Percentiles rank a stretch among this genome's conserved stretches.
Conservation (phyloP, 2,888 invertebrate genomes). For the Tubulanus polymorphus region DNA sequence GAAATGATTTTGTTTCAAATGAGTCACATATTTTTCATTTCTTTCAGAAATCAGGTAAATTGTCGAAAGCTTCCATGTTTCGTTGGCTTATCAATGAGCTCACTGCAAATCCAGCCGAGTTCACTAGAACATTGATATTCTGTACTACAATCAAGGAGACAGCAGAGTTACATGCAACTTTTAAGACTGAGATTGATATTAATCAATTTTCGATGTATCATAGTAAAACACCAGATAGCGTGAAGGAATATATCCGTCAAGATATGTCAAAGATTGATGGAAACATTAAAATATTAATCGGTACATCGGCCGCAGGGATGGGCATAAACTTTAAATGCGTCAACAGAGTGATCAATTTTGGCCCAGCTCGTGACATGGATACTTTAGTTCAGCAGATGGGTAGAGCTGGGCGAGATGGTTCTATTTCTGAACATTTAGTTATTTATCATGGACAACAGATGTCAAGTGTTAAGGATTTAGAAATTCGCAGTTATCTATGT, state of each 20-base stretch:
- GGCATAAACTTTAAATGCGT: constrained; percentile 16
- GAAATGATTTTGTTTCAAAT: too few species aligned
- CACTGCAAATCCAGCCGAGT: too few species aligned
- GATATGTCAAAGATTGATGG: constrained; percentile 15
- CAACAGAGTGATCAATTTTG: constrained; percentile 16
- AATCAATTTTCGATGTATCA: constrained; percentile 17
- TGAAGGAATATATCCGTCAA: constrained; percentile 14
- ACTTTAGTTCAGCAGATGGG: constrained; percentile 23
- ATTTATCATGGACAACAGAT: constrained; percentile 15
- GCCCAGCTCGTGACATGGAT: constrained; percentile 18
- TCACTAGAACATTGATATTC: too few species aligned
- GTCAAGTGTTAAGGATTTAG: constrained; percentile 11
- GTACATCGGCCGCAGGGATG: constrained; percentile 20
- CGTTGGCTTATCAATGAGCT: too few species aligned
- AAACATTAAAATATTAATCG: constrained; percentile 16
- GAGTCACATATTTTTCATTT: too few species aligned
- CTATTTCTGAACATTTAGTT: constrained; percentile 15
- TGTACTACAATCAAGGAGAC: constrained; percentile 17
- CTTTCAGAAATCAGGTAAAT: too few species aligned
- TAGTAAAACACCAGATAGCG: constrained; percentile 15
- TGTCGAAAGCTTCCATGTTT: too few species aligned
- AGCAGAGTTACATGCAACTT: constrained; percentile 10
- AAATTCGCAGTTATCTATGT: constrained; percentile 9
- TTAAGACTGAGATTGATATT: constrained; percentile 4
- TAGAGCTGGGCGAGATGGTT: constrained; percentile 18